These are phyloP conservation scores for Lithophane leautieri DNA, from an alignment of 2,888 invertebrate genomes.

Conservation along the genomic window DNA sequence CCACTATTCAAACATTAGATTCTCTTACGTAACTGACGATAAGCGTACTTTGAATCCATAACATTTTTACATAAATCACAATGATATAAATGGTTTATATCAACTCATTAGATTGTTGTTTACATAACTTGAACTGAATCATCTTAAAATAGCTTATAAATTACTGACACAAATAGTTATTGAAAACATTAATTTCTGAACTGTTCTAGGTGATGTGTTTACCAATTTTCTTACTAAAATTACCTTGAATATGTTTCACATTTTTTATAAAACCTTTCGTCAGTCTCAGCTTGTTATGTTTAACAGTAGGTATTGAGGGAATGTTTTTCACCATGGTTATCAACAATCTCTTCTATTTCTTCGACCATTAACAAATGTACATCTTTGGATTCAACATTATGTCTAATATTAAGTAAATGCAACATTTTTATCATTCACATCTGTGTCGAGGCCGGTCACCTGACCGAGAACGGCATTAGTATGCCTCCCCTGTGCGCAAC, in stretches of 20 bases:
- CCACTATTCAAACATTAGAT: not conserved
- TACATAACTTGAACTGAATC: not conserved
- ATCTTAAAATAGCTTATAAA: not conserved
- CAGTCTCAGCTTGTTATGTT: not conserved
- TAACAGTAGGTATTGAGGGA: too few species aligned
- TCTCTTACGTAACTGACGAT: slow-evolving; percentile 9
- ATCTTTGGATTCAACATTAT: not conserved
- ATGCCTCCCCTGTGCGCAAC: slow-evolving; percentile 51
- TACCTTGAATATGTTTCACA: not conserved
- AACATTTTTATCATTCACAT: slow-evolving; percentile 41
- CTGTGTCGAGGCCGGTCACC: slow-evolving; percentile 35
- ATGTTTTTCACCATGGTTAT: not conserved
- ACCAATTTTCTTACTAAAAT: not conserved
- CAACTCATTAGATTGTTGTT: slow-evolving; percentile 2
- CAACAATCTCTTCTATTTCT: not conserved
- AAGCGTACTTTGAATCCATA: slow-evolving; percentile 5
- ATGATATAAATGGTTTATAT: not conserved
- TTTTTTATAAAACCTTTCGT: not conserved
- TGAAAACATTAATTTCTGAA: not conserved
- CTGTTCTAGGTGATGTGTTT: not conserved
- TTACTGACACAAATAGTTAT: not conserved
- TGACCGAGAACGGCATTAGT: slow-evolving; percentile 49
- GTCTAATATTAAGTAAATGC: slow-evolving; percentile 10
- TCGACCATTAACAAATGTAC: not conserved
- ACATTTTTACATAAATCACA: not conserved